Evolutionary conservation across 2,888 invertebrate genomes (phyloP), one percentile per base, ranked within the genome.

Genomic region (Pollenia labialis): DNA sequence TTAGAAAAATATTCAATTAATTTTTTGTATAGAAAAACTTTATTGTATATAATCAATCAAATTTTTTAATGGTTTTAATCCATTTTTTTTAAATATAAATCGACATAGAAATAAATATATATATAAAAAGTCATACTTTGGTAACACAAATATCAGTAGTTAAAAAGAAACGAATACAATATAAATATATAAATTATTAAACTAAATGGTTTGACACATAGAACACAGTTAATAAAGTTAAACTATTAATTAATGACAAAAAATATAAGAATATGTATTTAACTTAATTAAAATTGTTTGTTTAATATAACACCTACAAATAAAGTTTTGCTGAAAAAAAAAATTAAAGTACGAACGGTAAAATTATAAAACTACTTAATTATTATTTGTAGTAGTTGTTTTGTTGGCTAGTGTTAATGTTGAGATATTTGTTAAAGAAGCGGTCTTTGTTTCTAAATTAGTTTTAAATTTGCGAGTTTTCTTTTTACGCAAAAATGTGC

Each of bases 401-500:
- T 14, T 18, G 42, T 46, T 14, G 32, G 56, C 12, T 71, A 32
- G 44, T 3, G 23, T 0, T 23, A 44, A 56, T 4, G 56, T 18
- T 58, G n/a, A 58, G 32, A 32, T 18, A n/a, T 40, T 40, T 40
- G 32, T 16, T 10, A 48, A 40, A 32, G 56, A 42, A 14, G 1
- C n/a, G 0, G 16, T 1, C 32, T 60, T 56, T 42, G 0, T 1
- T 8, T 46, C 14, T 16, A 12, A 54, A 32, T 68, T 56, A 6
- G 10, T 56, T 16, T 42, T 68, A 23, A 12, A 4, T 69, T 82
- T 79, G 4, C 50, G 23, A 14, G 6, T 58, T 74, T 60, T 72
- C 46, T 75, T 79, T 74, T 79, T 82, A 32, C 82, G 85, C 48
- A 82, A 71, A 75, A 75, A 76, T 11, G 77, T 87, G n/a, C 46